These are phyloP conservation scores for Drosophila azteca DNA, from an alignment of 1,140 invertebrate species.

Conservation along the genomic window DNA sequence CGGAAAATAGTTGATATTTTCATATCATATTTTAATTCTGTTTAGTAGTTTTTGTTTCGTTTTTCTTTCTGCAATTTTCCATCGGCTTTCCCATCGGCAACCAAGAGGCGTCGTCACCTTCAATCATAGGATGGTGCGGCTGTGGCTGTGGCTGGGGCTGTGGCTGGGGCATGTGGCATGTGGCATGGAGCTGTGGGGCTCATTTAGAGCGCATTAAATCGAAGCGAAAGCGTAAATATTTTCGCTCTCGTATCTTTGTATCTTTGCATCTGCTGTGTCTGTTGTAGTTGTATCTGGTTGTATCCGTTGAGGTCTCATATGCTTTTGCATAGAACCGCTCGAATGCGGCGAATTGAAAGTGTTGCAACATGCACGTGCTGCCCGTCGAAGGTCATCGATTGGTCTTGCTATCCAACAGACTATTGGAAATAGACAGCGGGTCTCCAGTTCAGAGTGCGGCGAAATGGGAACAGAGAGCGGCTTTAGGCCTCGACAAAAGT, in stretches of 20 bases:
- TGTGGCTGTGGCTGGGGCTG: too few species aligned
- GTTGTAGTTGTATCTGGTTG: constrained; percentile 37
- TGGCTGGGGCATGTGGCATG: too few species aligned
- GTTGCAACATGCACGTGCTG: neutral
- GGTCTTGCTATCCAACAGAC: too few species aligned
- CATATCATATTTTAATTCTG: constrained; percentile 40
- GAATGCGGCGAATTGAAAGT: constrained; percentile 32
- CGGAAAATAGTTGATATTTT: constrained; percentile 74
- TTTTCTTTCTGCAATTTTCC: constrained; percentile 65
- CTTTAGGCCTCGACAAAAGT: constrained; percentile 5
- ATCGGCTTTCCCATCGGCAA: constrained; percentile 43
- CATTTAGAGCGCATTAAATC: constrained; percentile 77
- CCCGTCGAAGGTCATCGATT: constrained; percentile 57
- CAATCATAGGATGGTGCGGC: constrained; percentile 11
- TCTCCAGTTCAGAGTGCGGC: constrained; percentile 25
- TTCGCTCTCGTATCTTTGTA: constrained; percentile 27
- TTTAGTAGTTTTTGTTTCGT: constrained; percentile 26
- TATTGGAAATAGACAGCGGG: too few species aligned
- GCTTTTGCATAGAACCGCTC: constrained; percentile 51
- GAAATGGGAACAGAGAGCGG: constrained; percentile 22
- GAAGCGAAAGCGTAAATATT: constrained; percentile 81
- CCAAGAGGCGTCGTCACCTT: constrained; percentile 8
- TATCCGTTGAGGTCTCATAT: constrained; percentile 52
- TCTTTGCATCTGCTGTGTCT: constrained; percentile 22
- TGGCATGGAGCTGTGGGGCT: constrained; percentile 17